Percentiles rank a stretch among this genome's conserved stretches.
phyloP scores from a whole-genome alignment of 2,797 vertebrate species.

The Channallabes apus region DNA sequence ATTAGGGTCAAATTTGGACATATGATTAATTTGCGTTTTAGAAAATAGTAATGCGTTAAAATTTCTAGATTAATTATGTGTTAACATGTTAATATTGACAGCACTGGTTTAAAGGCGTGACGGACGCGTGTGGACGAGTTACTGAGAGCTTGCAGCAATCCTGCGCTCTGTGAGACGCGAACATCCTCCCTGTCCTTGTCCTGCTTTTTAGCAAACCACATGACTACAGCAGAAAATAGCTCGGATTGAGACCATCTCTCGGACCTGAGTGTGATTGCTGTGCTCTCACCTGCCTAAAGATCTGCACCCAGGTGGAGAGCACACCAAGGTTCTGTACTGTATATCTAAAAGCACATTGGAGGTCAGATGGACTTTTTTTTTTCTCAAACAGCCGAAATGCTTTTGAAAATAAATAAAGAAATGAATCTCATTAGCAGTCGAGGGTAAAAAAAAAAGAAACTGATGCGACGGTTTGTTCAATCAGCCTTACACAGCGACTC shows the following conservation, averaged over 20 bases:
- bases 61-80: too few relatives aligned
- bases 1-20: too few relatives aligned
- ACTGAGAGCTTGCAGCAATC: background rate
- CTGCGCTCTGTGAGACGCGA: slow-evolving; percentile 38
- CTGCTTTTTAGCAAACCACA: slow-evolving; percentile 54
- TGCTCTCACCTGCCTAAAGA: background rate
- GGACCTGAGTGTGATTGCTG: background rate
- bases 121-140: background rate
- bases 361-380: background rate
- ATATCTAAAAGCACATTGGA: background rate
- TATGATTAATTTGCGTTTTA: too few relatives aligned
- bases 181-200: slow-evolving; percentile 55
- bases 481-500: slow-evolving; percentile 41
- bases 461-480: slow-evolving; percentile 42
- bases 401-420: slow-evolving; percentile 19
- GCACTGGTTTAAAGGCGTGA: background rate
- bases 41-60: too few relatives aligned
- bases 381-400: background rate
- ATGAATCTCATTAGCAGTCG: slow-evolving; percentile 51
- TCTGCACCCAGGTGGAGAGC: background rate
- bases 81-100: too few relatives aligned
- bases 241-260: background rate
- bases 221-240: slow-evolving; percentile 51
- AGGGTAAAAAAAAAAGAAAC: slow-evolving; percentile 20
- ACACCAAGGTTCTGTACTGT: background rate